Evolutionary conservation across 2,113 vertebrate species (phyloP), one percentile per base, ranked within the genome.

Genomic region (Canis aureus): DNA sequence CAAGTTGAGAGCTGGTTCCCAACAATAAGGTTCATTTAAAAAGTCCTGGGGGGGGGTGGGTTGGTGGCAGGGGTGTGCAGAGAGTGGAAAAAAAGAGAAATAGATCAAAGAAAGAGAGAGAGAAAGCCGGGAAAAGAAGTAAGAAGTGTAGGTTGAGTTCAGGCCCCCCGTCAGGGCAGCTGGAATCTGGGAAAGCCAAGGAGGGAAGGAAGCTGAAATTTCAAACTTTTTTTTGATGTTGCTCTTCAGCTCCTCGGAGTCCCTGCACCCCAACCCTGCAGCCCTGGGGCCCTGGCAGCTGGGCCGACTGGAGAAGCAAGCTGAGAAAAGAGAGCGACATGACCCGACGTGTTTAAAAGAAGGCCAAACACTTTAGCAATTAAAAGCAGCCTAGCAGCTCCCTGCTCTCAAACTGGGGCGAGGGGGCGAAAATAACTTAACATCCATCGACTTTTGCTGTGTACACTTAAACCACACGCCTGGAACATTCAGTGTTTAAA

Each of bases 21-120:
- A 97, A 98, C 97, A 98, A 98, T 96, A 95, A 96, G 97, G 95
- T 96, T 96, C 98, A 98, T 98, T 98, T 97, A 90, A 96, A 98
- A 97, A 97, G 90, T 97, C 69, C 90, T 94, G 93, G 3, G 76
- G 78, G 81, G 80, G 29, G 9, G 66, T 29, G 66, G 15, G 2
- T 5, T 43, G 43, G 43, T 43, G 43, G 43, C 43, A 43, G 43
- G 43, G 66, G 3, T 8, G 19, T n/a, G 76, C 27, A 53, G 60
- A 88, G 88, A 57, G 88, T 3, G 0, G 0, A 71, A 13, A 69
- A 76, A 96, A 89, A 93, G 35, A 96, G 85, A 97, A 98, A 82
- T 1, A 96, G 97, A 98, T 98, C 97, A 98, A 98, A 98, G 97
- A 98, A 98, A 98, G 97, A 90, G 55, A 15, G 55, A 15, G 3